phyloP scores from a whole-genome alignment of 2,113 vertebrate species.

The Opisthocomus hoazin region DNA sequence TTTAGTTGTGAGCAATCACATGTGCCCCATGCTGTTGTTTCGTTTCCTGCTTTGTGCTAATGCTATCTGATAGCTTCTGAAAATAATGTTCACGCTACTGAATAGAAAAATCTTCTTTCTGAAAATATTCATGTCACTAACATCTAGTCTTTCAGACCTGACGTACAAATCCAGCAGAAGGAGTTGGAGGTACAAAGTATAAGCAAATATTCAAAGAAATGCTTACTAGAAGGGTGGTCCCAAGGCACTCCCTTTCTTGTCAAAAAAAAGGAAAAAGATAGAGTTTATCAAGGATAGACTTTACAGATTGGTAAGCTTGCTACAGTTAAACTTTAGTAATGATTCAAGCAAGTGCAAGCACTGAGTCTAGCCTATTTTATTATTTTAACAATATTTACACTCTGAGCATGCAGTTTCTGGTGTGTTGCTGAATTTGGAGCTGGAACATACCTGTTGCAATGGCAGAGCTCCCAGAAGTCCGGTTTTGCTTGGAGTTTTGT shows the following conservation, averaged over 20 bases:
- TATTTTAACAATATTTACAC: neutral
- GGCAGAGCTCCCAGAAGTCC: neutral
- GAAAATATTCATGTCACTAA: neutral
- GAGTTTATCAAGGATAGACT: neutral
- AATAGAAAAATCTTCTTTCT: neutral
- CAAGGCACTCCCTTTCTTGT: neutral
- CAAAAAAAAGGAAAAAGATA: accelerated
- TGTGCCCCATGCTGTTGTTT: neutral
- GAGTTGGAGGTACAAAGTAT: neutral
- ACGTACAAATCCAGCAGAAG: neutral
- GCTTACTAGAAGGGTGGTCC: neutral
- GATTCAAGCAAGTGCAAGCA: neutral
- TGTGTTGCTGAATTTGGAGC: neutral
- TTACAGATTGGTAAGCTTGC: neutral
- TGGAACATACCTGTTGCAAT: neutral
- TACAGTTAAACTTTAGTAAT: neutral
- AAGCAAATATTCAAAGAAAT: neutral
- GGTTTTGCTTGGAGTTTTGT: neutral
- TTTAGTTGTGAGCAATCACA: neutral
- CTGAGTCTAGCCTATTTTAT: neutral
- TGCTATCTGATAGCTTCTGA: neutral
- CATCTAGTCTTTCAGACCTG: neutral
- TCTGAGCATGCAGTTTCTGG: accelerated
- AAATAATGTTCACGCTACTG: neutral
- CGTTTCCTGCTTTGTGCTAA: neutral